Base-by-base conservation (phyloP, 92 coral and sea anemone genomes). In the Nematostella vectensis region DNA sequence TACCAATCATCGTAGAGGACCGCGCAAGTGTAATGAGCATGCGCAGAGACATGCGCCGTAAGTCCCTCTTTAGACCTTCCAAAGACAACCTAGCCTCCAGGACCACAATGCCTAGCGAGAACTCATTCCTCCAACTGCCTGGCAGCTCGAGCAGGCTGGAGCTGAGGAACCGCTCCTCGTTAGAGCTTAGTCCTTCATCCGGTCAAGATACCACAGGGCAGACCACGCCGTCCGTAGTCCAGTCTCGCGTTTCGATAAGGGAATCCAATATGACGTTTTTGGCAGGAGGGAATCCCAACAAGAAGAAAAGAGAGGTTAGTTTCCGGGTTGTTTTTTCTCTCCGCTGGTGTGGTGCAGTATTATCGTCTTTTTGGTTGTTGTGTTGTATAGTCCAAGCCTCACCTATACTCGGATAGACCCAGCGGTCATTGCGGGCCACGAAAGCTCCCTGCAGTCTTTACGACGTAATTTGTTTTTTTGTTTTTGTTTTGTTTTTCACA, bases 1-100 rank as follows among this genome's bases (percentile, higher is more conserved):
- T 85, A 19, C 88, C 95, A 47, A 27, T 47, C 42, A 76, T 85
- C 23, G 51, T 70, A 22, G 94, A 85, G 52, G 83, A 75, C 60
- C 70, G 62, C 23, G 64, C 80, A 24, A 60, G 58, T n/a, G 37
- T n/a, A 25, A 9, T 40, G 37, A 58, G 55, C 49, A 16, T 10
- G 53, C 55, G 60, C 48, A 25, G 28, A 17, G 37, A 22, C 6
- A 29, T 25, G 28, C 70, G 83, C 26, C 58, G 74, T 12, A 66
- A 49, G 47, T 62, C 75, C 28, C 24, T 66, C 20, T 45, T 44
- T 26, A 55, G 59, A 47, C 50, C 62, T 27, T 39, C 43, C 18
- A 53, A 51, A 13, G 54, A 61, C 29, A 54, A 38, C 57, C 37
- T 57, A 47, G 9, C 23, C 62, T n/a, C n/a, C n/a, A 50, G 48